phyloP scores from a whole-genome alignment of 1,140 invertebrate species.

The Ladona fulva region DNA sequence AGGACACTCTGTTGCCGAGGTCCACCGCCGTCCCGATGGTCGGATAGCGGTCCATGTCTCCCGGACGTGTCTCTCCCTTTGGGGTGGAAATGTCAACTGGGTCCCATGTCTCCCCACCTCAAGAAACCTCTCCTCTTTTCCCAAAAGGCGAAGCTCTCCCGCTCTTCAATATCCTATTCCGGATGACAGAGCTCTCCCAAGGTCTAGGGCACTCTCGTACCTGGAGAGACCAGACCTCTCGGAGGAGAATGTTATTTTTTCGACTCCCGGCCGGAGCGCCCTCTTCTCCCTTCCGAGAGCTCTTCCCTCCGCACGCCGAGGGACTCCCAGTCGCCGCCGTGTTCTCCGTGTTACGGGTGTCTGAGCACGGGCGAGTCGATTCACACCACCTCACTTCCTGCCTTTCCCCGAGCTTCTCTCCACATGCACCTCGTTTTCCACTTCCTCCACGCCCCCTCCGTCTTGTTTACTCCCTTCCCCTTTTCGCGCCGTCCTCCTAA shows the following conservation, averaged over 20 bases:
- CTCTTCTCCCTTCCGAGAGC: too few species aligned
- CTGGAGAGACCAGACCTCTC: too few species aligned
- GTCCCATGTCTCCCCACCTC: neutral
- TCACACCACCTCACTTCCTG: too few species aligned
- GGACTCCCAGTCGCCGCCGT: too few species aligned
- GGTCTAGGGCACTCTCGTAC: too few species aligned
- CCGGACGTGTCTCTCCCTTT: too few species aligned
- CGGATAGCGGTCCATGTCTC: neutral
- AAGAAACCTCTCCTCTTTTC: neutral
- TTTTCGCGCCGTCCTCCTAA: neutral
- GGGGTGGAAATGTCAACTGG: neutral
- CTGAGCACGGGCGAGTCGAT: too few species aligned
- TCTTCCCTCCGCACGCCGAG: too few species aligned
- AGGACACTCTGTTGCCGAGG: neutral
- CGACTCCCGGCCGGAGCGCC: too few species aligned
- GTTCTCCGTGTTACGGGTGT: too few species aligned
- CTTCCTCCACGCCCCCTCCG: neutral
- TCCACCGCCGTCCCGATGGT: neutral
- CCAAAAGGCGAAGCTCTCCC: neutral
- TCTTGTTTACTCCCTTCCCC: neutral
- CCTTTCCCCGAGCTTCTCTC: neutral
- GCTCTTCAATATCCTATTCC: neutral
- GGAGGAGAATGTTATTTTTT: too few species aligned
- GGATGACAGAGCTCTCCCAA: too few species aligned
- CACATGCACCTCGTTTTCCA: neutral